Percentiles rank a stretch among this genome's conserved stretches.
phyloP scores from a whole-genome alignment of 2,888 invertebrate species.

The Cyclophora punctaria region DNA sequence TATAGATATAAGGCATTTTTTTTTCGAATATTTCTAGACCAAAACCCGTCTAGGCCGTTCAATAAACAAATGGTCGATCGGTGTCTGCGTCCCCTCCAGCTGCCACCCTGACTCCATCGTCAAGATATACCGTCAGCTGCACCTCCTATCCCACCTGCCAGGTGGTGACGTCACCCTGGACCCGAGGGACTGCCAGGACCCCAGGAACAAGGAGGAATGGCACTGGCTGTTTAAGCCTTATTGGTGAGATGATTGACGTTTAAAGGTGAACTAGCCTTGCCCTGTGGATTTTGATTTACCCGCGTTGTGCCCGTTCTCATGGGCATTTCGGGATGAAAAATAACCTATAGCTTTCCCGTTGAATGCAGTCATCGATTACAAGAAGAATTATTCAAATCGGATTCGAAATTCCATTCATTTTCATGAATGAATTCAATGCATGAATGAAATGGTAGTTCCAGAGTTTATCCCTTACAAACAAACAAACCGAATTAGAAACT shows the following conservation, averaged over 20 bases:
- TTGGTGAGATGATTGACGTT: slow-evolving; percentile 8
- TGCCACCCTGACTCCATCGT: slow-evolving; percentile 10
- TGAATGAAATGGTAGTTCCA: not conserved
- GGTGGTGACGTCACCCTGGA: slow-evolving; percentile 5
- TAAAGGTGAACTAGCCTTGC: slow-evolving; percentile 1
- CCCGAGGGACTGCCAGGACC: slow-evolving; percentile 9
- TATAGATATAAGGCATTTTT: no score
- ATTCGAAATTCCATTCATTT: not conserved
- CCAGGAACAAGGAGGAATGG: not conserved
- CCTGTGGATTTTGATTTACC: not conserved
- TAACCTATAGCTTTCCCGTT: no score
- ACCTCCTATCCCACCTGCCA: slow-evolving; percentile 5
- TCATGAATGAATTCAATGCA: not conserved
- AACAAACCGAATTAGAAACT: no score
- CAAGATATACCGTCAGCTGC: slow-evolving; percentile 9
- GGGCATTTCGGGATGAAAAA: no score
- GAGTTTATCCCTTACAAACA: not conserved
- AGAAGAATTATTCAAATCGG: no score
- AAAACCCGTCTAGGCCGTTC: no score
- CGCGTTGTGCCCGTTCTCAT: not conserved
- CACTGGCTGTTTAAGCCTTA: slow-evolving; percentile 7
- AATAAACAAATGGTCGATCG: not conserved
- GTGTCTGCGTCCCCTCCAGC: slow-evolving; percentile 11
- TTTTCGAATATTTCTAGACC: no score
- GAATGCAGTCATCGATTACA: no score